Percentiles rank a stretch among this genome's conserved stretches.
phyloP scores from a whole-genome alignment of 1,140 invertebrate species.

The Dolichoris vasculosae region DNA sequence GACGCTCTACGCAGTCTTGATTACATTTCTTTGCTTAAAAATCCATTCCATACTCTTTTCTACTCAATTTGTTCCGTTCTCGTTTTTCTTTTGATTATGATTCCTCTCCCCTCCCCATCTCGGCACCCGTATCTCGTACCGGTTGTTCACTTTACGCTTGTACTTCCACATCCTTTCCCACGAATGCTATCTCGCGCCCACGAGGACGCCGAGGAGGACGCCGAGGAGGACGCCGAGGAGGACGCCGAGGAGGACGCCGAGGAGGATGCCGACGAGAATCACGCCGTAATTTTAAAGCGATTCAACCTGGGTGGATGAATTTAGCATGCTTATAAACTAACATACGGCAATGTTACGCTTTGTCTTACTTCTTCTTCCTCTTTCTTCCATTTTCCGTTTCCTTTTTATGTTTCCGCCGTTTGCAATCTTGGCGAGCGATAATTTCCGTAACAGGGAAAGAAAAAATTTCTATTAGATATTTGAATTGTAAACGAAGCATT shows the following conservation, averaged over 20 bases:
- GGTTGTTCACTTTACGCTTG: constrained; percentile 58
- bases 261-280: constrained; percentile 31
- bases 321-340: neutral
- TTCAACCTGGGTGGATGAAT: neutral
- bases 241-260: constrained; percentile 26
- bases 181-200: constrained; percentile 46
- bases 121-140: constrained; percentile 24
- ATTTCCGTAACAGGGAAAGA: no score
- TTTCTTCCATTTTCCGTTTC: neutral
- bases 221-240: constrained; percentile 34
- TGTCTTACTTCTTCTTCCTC: neutral
- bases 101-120: neutral
- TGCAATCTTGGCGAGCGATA: neutral
- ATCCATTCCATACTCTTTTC: constrained; percentile 26
- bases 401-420: neutral
- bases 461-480: neutral
- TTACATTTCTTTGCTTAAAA: neutral
- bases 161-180: constrained; percentile 61
- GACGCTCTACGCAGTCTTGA: neutral
- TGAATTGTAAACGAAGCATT: neutral
- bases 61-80: constrained; percentile 16
- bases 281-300: constrained; percentile 54
- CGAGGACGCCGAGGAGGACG: constrained; percentile 31
- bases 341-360: neutral
- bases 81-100: constrained; percentile 36